These are phyloP conservation scores for Auanema sp. DNA, from an alignment of 2,888 invertebrate genomes.

Conservation along the genomic window DNA sequence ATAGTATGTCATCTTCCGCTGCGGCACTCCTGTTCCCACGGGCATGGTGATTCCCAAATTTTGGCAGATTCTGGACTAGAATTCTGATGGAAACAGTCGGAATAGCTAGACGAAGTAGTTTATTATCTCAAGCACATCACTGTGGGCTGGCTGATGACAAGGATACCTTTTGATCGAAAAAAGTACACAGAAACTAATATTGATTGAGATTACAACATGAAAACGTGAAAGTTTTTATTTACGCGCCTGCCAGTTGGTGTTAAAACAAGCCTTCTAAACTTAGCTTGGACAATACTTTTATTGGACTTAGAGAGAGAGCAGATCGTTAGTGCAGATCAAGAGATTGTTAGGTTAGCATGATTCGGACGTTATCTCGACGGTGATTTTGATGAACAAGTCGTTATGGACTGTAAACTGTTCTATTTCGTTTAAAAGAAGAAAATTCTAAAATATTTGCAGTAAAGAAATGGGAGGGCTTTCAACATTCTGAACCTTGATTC, in stretches of 20 bases:
- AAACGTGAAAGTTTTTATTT: too few species aligned
- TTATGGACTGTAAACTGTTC: not conserved
- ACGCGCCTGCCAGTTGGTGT: too few species aligned
- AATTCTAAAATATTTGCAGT: constrained; percentile 8
- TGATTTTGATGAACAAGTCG: constrained; percentile 4
- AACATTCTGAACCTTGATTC: not conserved
- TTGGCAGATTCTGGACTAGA: not conserved
- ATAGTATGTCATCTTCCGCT: constrained; percentile 59
- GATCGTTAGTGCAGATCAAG: too few species aligned
- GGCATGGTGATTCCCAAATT: constrained; percentile 23
- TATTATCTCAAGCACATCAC: not conserved
- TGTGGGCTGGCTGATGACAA: too few species aligned
- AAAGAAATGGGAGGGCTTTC: not conserved
- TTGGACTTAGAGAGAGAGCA: too few species aligned
- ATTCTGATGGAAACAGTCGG: not conserved
- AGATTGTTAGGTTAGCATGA: too few species aligned
- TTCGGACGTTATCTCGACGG: not conserved
- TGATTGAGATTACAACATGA: too few species aligned
- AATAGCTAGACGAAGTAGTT: constrained; percentile 1
- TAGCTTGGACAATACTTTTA: too few species aligned
- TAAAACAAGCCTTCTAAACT: too few species aligned
- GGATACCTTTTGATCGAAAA: constrained; percentile 2
- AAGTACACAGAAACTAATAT: not conserved
- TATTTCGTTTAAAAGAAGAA: constrained; percentile 4
- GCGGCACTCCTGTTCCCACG: constrained; percentile 48